A percentile compares a stretch with the other conserved stretches of the same genome.
Conservation (phyloP, 2,888 invertebrate genomes). For the Opisthograptis luteolata region DNA sequence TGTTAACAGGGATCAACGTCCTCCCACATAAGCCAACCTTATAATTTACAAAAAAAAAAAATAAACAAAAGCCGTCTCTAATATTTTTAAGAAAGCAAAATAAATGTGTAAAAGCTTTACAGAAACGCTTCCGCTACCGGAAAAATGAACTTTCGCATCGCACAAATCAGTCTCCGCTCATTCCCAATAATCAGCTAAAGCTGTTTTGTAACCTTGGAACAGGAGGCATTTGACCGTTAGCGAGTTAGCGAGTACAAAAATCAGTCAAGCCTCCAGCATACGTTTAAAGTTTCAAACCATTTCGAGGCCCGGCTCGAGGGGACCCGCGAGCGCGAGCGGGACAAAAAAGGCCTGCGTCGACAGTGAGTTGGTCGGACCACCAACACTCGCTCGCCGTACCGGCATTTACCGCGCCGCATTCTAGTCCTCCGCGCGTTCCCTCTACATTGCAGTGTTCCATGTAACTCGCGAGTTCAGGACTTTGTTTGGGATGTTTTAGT, state of each 20-base stretch:
- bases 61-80: too few relatives aligned
- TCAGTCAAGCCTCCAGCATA: conserved; percentile 29
- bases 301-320: conserved; percentile 41
- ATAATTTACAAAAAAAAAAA: too few relatives aligned
- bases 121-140: not conserved
- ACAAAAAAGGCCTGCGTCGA: conserved; percentile 56
- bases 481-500: conserved; percentile 57
- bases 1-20: too few relatives aligned
- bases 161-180: not conserved
- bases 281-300: conserved; percentile 33
- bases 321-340: conserved; percentile 59
- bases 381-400: conserved; percentile 47
- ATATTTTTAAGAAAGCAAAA: too few relatives aligned
- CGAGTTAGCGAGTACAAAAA: conserved; percentile 29
- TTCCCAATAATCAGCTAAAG: conserved; percentile 3
- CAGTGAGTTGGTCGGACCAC: conserved; percentile 61
- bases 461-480: conserved; percentile 66
- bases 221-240: conserved; percentile 24
- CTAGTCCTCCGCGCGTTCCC: conserved; percentile 52
- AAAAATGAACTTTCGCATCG: not conserved
- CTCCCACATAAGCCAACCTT: too few relatives aligned
- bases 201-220: conserved; percentile 12
- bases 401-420: conserved; percentile 71
- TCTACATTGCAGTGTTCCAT: conserved; percentile 44
- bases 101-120: too few relatives aligned